Evolutionary conservation across 2,797 vertebrate genomes (phyloP).

Genomic region (Carapus acus): DNA sequence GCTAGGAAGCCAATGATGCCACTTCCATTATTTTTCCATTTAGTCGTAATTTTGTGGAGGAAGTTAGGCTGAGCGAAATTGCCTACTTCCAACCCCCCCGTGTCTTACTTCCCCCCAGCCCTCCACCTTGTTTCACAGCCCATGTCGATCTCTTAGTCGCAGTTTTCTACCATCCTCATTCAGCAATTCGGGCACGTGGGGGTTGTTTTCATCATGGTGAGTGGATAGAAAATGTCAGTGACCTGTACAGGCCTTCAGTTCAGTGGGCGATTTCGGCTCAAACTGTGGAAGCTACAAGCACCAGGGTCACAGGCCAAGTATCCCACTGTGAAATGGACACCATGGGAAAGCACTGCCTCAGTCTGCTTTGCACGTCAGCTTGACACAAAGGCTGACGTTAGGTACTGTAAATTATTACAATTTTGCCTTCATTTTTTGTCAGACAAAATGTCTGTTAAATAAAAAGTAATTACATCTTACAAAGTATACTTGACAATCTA

Average conservation of each 20-base stretch:
- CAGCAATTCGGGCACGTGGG: slow-evolving; percentile 39
- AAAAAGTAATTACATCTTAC: no score
- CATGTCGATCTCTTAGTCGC: slow-evolving; percentile 26
- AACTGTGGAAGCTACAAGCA: slow-evolving; percentile 46
- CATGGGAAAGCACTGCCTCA: slow-evolving; percentile 36
- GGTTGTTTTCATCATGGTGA: slow-evolving; percentile 56
- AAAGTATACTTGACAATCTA: no score
- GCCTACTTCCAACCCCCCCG: slow-evolving; percentile 39
- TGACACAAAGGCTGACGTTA: slow-evolving; percentile 6
- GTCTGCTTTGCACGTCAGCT: slow-evolving; percentile 28
- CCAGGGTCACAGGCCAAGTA: slow-evolving; percentile 48
- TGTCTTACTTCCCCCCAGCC: slow-evolving; percentile 18
- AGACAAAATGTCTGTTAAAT: no score
- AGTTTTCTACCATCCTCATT: slow-evolving; percentile 26
- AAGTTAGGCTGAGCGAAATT: slow-evolving; percentile 62
- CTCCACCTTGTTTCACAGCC: slow-evolving; percentile 31
- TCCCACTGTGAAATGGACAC: slow-evolving; percentile 54
- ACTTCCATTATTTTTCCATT: slow-evolving; percentile 71
- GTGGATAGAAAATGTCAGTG: slow-evolving; percentile 62
- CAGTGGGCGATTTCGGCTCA: slow-evolving; percentile 56
- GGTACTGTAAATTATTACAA: no score
- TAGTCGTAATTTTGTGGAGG: slow-evolving; percentile 63
- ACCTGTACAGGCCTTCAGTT: slow-evolving; percentile 62
- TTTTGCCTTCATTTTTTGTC: no score
- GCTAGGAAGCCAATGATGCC: slow-evolving; percentile 65